Percentiles rank a stretch among this genome's conserved stretches.
Evolutionary conservation across 2,113 vertebrate genomes (phyloP).

Genomic region (Actinemys pallida): DNA sequence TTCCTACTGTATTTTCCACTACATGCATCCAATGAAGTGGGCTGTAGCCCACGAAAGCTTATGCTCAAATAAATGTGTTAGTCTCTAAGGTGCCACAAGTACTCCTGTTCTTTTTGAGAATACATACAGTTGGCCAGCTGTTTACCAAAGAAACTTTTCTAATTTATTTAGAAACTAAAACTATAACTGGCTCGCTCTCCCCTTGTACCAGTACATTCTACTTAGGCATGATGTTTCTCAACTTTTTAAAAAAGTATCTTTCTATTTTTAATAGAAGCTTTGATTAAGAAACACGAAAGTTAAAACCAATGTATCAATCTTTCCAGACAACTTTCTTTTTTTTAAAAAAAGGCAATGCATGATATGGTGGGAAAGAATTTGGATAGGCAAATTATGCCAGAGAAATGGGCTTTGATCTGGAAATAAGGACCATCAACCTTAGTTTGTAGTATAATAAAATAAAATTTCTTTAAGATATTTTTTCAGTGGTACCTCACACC

Average conservation of each 20-base stretch:
- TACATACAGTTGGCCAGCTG: neutral
- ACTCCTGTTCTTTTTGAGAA: too few relatives aligned
- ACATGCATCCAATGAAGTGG: too few relatives aligned
- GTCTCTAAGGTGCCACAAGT: too few relatives aligned
- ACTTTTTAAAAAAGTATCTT: neutral
- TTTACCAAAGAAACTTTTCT: neutral
- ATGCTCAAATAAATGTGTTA: too few relatives aligned
- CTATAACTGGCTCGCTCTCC: neutral
- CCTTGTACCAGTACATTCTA: neutral
- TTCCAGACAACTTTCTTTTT: neutral
- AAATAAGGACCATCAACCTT: neutral
- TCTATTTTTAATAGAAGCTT: neutral
- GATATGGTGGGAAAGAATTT: neutral
- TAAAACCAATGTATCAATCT: neutral
- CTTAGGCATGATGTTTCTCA: neutral
- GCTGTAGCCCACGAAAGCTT: too few relatives aligned
- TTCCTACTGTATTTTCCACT: too few relatives aligned
- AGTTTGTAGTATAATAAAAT: neutral
- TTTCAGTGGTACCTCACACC: neutral
- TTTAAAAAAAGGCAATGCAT: neutral
- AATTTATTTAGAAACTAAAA: neutral
- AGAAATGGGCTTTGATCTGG: neutral
- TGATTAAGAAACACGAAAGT: neutral
- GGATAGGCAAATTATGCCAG: neutral
- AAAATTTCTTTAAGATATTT: neutral